These are phyloP conservation scores for Labeo catla DNA, from an alignment of 2,113 vertebrate genomes.

Conservation along the genomic window DNA sequence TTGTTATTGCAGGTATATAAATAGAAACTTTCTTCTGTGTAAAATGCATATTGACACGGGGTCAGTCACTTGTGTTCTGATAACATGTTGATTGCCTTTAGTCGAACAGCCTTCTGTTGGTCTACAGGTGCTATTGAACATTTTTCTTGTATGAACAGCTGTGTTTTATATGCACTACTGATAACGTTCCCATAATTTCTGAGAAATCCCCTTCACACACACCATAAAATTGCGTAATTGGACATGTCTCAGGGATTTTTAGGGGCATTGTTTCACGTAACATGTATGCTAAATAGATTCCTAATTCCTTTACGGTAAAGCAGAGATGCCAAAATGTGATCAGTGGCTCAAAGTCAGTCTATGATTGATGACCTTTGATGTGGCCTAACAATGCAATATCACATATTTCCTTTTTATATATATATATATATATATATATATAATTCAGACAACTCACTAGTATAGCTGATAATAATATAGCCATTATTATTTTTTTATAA, in stretches of 20 bases:
- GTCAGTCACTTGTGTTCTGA: neutral
- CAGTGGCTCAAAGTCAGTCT: too few species aligned
- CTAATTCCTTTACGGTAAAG: neutral
- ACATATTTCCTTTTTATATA: too few species aligned
- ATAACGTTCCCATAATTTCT: constrained; percentile 12
- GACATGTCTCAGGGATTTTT: neutral
- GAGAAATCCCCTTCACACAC: neutral
- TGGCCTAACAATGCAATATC: too few species aligned
- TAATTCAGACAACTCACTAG: neutral
- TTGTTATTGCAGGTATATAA: neutral
- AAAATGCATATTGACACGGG: neutral
- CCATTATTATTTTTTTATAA: too few species aligned
- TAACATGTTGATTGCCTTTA: neutral
- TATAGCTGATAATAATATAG: neutral
- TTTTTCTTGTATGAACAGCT: neutral
- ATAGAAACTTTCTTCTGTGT: neutral
- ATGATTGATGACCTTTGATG: neutral
- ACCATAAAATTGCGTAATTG: neutral
- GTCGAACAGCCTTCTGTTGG: neutral
- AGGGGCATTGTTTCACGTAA: neutral
- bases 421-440: too few species aligned
- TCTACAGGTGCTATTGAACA: neutral
- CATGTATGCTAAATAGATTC: neutral
- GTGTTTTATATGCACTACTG: neutral
- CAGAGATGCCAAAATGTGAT: neutral